Evolutionary conservation across 2,888 invertebrate species (phyloP).

Genomic region (Seira sanloemensis): DNA sequence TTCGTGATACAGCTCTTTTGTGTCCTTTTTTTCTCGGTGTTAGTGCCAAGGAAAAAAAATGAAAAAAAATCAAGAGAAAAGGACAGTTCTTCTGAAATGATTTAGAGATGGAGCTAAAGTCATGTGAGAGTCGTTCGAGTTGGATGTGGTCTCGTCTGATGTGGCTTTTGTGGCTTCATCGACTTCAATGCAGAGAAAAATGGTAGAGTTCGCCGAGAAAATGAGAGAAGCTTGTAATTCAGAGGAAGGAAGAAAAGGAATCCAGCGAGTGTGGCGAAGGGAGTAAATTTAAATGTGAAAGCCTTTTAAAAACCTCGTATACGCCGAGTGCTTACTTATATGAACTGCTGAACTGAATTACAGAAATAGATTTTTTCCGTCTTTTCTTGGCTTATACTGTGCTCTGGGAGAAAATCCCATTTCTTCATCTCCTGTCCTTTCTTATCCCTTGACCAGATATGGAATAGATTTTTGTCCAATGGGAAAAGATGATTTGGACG

Average conservation of each 20-base stretch:
- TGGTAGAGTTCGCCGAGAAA: too few species aligned
- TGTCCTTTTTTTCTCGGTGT: background rate
- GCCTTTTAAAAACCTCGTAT: too few species aligned
- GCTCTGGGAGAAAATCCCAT: too few species aligned
- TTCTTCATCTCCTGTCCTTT: too few species aligned
- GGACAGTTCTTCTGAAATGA: constrained; percentile 20
- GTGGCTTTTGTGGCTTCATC: background rate
- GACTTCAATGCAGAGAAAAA: background rate
- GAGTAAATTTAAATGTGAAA: constrained; percentile 1
- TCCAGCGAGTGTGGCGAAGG: background rate
- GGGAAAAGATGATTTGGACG: background rate
- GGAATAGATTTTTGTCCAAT: too few species aligned
- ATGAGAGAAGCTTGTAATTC: too few species aligned
- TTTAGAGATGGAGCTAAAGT: constrained; percentile 21
- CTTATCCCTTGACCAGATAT: too few species aligned
- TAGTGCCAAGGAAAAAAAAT: background rate
- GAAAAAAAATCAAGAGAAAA: background rate
- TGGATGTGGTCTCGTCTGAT: constrained; percentile 4
- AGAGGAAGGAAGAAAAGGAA: background rate
- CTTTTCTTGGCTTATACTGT: too few species aligned
- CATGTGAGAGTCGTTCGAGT: constrained; percentile 18
- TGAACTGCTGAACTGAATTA: too few species aligned
- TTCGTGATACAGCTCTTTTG: background rate
- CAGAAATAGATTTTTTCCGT: too few species aligned
- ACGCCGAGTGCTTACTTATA: too few species aligned